Conservation (phyloP, 2,888 invertebrate genomes). For the Epirrita christyi region DNA sequence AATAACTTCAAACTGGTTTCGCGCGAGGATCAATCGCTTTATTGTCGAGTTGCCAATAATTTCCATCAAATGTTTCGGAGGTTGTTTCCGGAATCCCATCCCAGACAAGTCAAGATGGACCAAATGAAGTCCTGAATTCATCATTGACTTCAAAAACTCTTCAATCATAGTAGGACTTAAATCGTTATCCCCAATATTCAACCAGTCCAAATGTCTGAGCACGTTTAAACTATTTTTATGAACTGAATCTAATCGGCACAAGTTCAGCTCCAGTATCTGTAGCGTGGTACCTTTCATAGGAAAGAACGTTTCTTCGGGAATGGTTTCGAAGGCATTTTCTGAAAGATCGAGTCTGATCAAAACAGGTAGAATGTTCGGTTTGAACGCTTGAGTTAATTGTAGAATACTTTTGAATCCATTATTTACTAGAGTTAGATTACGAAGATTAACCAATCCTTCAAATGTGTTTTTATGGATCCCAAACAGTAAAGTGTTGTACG, state of each 20-base stretch:
- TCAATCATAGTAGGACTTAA: conserved; percentile 72
- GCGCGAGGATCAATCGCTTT: conserved; percentile 71
- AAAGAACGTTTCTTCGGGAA: conserved; percentile 71
- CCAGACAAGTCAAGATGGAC: conserved; percentile 76
- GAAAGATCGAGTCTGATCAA: conserved; percentile 77
- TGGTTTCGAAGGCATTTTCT: conserved; percentile 78
- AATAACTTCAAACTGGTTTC: conserved; percentile 85
- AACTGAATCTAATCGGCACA: conserved; percentile 82
- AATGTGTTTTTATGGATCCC: conserved; percentile 75
- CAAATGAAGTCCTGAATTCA: conserved; percentile 66
- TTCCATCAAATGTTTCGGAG: conserved; percentile 74
- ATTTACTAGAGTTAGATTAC: conserved; percentile 79
- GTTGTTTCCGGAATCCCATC: conserved; percentile 80
- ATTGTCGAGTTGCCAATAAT: conserved; percentile 80
- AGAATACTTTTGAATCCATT: conserved; percentile 80
- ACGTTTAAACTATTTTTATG: conserved; percentile 78
- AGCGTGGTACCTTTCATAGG: conserved; percentile 74
- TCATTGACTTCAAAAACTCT: conserved; percentile 65
- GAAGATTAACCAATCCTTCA: conserved; percentile 77
- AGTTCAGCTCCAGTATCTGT: conserved; percentile 73
- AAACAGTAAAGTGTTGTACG: conserved; percentile 78
- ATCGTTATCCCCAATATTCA: conserved; percentile 83
- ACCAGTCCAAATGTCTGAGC: conserved; percentile 68
- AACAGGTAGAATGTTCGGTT: conserved; percentile 69
- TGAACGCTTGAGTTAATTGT: conserved; percentile 71